Percentiles rank a stretch among this genome's conserved stretches.
Conservation (phyloP, 2,113 vertebrate genomes). For the Nettapus auritus region DNA sequence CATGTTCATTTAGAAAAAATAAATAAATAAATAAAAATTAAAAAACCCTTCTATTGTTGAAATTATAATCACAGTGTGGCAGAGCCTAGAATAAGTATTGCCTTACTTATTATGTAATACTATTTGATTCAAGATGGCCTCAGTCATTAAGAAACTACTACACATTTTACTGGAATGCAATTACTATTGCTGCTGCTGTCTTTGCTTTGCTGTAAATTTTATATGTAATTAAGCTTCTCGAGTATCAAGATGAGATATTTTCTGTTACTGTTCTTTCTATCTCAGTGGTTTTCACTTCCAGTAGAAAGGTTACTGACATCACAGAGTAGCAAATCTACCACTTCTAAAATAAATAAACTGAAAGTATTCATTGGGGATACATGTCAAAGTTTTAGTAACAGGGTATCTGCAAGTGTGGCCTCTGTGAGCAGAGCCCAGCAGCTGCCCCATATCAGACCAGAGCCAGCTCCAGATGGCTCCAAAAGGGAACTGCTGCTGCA, state of each 20-base stretch:
- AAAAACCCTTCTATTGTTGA: not conserved
- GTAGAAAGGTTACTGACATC: not conserved
- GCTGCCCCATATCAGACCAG: too few relatives aligned
- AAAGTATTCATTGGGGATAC: not conserved
- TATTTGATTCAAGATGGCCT: not conserved
- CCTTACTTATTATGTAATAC: too few relatives aligned
- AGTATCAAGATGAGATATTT: not conserved
- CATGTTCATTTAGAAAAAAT: not conserved
- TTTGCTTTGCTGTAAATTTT: not conserved
- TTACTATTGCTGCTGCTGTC: not conserved
- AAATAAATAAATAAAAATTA: too few relatives aligned
- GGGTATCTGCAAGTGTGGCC: too few relatives aligned
- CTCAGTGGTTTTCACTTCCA: not conserved
- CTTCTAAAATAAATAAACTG: too few relatives aligned
- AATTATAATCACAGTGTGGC: not conserved
- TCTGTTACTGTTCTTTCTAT: not conserved
- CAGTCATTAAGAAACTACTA: not conserved
- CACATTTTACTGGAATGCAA: not conserved
- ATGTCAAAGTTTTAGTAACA: too few relatives aligned
- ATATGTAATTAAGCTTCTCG: not conserved
- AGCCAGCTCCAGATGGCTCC: too few relatives aligned
- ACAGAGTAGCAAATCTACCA: not conserved
- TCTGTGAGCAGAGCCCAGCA: too few relatives aligned
- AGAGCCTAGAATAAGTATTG: not conserved
- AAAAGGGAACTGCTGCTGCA: too few relatives aligned